Evolutionary conservation across 2,888 invertebrate genomes (phyloP).

Genomic region (Cataglyphis livida): DNA sequence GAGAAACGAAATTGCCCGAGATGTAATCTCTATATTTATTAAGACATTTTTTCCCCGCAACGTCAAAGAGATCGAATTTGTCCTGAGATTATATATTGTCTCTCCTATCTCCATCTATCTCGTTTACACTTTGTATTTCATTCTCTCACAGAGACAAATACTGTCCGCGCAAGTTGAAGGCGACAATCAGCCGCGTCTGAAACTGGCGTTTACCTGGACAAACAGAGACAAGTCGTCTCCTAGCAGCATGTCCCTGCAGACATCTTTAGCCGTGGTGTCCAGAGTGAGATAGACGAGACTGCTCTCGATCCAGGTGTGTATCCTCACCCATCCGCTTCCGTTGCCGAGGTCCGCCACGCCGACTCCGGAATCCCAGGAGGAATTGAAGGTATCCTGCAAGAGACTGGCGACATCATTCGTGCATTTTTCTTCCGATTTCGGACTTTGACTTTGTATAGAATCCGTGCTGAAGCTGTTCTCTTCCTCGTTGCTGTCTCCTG

Average conservation of each 20-base stretch:
- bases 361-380: conserved; percentile 85
- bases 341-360: conserved; percentile 86
- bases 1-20: background rate
- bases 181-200: conserved; percentile 61
- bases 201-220: conserved; percentile 80
- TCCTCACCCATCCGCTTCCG: conserved; percentile 88
- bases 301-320: conserved; percentile 88
- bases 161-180: conserved; percentile 58
- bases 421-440: conserved; percentile 50
- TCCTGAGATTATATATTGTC: background rate
- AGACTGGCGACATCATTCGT: conserved; percentile 45
- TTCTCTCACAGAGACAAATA: background rate
- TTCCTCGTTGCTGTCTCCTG: conserved; percentile 44
- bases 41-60: background rate
- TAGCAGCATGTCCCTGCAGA: conserved; percentile 86
- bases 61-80: background rate
- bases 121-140: background rate
- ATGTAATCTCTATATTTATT: background rate
- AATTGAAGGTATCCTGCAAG: conserved; percentile 79
- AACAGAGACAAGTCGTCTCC: conserved; percentile 83
- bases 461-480: conserved; percentile 79
- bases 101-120: background rate
- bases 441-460: conserved; percentile 77
- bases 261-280: conserved; percentile 87
- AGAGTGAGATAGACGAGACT: conserved; percentile 88